Percentiles rank a stretch among this genome's conserved stretches.
These are phyloP conservation scores for Lucinisca nassula DNA, from an alignment of 2,888 invertebrate species.

Conservation along the genomic window DNA sequence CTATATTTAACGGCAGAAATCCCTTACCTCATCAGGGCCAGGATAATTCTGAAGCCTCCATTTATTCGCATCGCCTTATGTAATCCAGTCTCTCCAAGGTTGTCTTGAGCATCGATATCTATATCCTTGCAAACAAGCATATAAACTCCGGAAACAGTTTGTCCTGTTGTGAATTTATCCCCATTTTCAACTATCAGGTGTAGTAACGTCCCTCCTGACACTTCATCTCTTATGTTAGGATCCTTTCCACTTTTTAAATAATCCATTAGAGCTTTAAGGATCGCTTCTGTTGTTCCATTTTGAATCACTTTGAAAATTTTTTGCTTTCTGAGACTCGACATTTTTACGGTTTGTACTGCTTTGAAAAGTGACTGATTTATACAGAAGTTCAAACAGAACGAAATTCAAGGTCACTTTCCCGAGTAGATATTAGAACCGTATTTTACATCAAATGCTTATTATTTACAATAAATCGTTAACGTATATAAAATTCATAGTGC, in stretches of 20 bases:
- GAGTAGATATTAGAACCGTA: neutral
- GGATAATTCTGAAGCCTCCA: conserved; percentile 80
- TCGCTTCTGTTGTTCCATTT: conserved; percentile 74
- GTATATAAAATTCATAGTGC: too few species aligned
- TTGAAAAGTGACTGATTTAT: too few species aligned
- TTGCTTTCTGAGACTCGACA: conserved; percentile 77
- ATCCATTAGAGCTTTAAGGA: conserved; percentile 77
- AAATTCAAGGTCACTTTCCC: neutral
- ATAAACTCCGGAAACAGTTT: conserved; percentile 81
- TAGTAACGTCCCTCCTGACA: conserved; percentile 79
- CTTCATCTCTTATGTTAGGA: conserved; percentile 79
- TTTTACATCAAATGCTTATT: too few species aligned
- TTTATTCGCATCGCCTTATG: conserved; percentile 79
- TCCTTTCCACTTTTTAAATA: conserved; percentile 81
- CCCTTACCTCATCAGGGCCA: conserved; percentile 82
- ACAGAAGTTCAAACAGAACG: neutral
- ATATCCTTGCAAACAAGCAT: conserved; percentile 83
- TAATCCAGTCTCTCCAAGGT: conserved; percentile 79
- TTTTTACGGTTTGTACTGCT: conserved; percentile 28
- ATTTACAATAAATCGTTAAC: too few species aligned
- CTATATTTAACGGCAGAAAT: too few species aligned
- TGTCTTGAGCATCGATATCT: conserved; percentile 81
- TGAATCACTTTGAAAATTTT: conserved; percentile 88
- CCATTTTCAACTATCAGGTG: conserved; percentile 80
- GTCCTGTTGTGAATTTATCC: conserved; percentile 79